phyloP scores from a whole-genome alignment of 2,113 vertebrate species.

The Corydoras maculifer region DNA sequence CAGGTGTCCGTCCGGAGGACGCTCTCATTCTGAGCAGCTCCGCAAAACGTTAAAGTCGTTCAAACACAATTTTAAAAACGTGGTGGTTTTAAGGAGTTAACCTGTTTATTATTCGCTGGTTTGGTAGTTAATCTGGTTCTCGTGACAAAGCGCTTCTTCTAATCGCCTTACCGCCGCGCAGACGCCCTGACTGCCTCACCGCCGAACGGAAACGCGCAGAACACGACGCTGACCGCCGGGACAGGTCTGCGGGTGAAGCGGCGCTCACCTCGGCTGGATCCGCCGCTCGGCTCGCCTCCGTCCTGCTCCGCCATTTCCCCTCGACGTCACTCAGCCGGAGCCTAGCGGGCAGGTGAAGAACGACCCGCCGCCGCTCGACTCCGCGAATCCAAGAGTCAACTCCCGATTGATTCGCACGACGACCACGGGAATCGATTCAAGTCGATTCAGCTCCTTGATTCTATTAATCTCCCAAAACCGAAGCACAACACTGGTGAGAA shows the following conservation, averaged over 20 bases:
- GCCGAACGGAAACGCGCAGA: background rate
- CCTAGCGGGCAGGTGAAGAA: slow-evolving; percentile 59
- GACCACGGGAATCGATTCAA: too few relatives aligned
- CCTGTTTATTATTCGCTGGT: background rate
- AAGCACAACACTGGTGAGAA: too few relatives aligned
- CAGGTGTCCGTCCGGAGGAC: too few relatives aligned
- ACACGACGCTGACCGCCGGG: background rate
- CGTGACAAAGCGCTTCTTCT: slow-evolving; percentile 49
- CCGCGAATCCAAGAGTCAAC: background rate
- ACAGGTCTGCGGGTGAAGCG: background rate
- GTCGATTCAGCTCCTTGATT: too few relatives aligned
- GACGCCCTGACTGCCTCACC: too few relatives aligned
- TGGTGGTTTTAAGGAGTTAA: too few relatives aligned
- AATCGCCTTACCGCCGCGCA: background rate
- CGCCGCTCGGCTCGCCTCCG: slow-evolving; percentile 60
- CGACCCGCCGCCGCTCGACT: background rate
- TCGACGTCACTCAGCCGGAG: slow-evolving; percentile 61
- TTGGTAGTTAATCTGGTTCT: slow-evolving; percentile 54
- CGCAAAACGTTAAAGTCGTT: too few relatives aligned
- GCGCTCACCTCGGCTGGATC: slow-evolving; percentile 64
- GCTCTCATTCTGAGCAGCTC: too few relatives aligned
- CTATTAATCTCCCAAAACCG: too few relatives aligned
- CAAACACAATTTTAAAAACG: too few relatives aligned
- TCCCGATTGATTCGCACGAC: background rate
- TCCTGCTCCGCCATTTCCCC: slow-evolving; percentile 72